phyloP scores from a whole-genome alignment of 2,888 invertebrate species.

The Elysia crispata region DNA sequence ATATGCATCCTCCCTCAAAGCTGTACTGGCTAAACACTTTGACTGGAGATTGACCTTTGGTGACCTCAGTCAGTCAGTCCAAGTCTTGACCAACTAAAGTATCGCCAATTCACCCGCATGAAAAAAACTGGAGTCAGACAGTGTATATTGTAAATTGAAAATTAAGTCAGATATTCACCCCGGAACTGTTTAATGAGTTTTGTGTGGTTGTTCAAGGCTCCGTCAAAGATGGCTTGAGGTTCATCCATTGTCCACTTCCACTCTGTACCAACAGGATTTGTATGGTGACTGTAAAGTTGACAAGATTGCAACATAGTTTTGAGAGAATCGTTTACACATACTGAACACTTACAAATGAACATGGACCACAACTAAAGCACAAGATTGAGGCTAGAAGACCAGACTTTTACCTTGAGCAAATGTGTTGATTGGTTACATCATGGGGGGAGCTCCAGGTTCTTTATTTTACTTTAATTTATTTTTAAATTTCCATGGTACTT shows the following conservation, averaged over 20 bases:
- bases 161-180: constrained; percentile 70
- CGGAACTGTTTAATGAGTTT: constrained; percentile 80
- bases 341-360: not conserved
- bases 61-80: no score
- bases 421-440: not conserved
- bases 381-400: not conserved
- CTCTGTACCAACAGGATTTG: constrained; percentile 81
- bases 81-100: no score
- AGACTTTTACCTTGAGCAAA: not conserved
- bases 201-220: constrained; percentile 80
- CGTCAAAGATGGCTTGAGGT: constrained; percentile 79
- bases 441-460: not conserved
- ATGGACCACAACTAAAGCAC: not conserved
- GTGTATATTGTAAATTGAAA: no score
- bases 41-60: no score
- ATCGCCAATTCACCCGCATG: no score
- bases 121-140: no score
- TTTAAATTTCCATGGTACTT: no score
- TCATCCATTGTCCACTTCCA: constrained; percentile 82
- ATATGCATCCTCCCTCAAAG: no score
- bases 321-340: not conserved
- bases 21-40: no score
- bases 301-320: not conserved
- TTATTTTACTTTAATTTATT: no score
- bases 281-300: constrained; percentile 77